Evolutionary conservation across 2,113 vertebrate species (phyloP).

Genomic region (Pipra filicauda): DNA sequence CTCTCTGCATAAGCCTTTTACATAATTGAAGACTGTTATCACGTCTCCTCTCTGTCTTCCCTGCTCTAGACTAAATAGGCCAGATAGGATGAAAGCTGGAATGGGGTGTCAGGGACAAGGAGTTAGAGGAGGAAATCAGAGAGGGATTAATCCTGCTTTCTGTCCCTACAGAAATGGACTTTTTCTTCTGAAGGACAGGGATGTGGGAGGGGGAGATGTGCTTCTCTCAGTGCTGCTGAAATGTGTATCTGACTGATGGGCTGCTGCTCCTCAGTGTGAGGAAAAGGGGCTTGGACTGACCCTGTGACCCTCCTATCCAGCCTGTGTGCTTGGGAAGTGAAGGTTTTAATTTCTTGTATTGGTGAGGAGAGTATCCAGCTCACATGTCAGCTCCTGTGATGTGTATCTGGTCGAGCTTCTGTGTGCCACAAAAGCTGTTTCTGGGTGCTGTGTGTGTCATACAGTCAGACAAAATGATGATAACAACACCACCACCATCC

Average conservation of each 20-base stretch:
- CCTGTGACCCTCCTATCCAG: fast-evolving
- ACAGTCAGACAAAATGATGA: neutral
- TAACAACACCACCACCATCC: neutral
- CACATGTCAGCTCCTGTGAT: fast-evolving
- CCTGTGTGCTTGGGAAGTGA: neutral
- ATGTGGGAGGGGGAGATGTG: neutral
- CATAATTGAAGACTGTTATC: slow-evolving; percentile 23
- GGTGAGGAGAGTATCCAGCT: fast-evolving
- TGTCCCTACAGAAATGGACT: neutral
- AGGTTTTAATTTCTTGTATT: neutral
- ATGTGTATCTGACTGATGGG: neutral
- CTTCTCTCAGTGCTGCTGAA: neutral
- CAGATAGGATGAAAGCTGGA: slow-evolving; percentile 53
- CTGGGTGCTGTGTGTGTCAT: neutral
- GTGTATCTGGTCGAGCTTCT: neutral
- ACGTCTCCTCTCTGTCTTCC: neutral
- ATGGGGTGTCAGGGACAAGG: neutral
- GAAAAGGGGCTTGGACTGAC: neutral
- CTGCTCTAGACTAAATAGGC: slow-evolving; percentile 47
- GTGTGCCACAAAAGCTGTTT: neutral
- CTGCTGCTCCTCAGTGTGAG: neutral
- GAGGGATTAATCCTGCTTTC: slow-evolving; percentile 5
- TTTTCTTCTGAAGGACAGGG: neutral
- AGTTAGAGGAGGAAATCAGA: neutral
- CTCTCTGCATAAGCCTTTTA: neutral